A percentile compares a stretch with the other conserved stretches of the same genome.
These are phyloP conservation scores for Diarsia rubi DNA, from an alignment of 2,888 invertebrate genomes.

Conservation along the genomic window DNA sequence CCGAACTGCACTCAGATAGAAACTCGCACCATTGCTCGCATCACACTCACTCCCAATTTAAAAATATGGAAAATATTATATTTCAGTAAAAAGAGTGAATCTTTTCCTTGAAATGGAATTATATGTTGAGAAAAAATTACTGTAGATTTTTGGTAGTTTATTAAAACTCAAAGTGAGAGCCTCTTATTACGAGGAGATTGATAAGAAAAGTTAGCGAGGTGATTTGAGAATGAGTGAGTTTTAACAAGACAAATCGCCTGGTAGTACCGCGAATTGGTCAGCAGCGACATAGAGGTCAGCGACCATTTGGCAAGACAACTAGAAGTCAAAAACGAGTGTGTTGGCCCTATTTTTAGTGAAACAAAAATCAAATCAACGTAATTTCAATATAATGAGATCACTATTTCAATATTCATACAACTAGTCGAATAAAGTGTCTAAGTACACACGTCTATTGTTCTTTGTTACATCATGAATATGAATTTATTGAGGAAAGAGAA, in stretches of 20 bases:
- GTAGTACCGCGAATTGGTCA: slow-evolving; percentile 61
- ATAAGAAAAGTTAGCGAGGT: slow-evolving; percentile 6
- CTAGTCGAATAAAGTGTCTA: slow-evolving; percentile 61
- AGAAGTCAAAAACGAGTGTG: slow-evolving; percentile 82
- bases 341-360: slow-evolving; percentile 78
- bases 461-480: slow-evolving; percentile 79
- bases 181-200: neutral
- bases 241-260: slow-evolving; percentile 21
- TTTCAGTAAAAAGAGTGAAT: neutral
- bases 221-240: slow-evolving; percentile 31
- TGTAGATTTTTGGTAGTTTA: neutral
- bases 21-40: neutral
- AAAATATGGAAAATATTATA: too few relatives aligned
- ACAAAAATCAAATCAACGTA: slow-evolving; percentile 63
- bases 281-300: slow-evolving; percentile 55
- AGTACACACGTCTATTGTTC: slow-evolving; percentile 54
- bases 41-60: neutral
- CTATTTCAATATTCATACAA: slow-evolving; percentile 58
- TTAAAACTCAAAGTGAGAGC: too few relatives aligned
- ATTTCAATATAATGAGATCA: slow-evolving; percentile 69
- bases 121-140: neutral
- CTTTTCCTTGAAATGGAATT: neutral
- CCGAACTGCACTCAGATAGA: slow-evolving; percentile 2
- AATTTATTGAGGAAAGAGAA: slow-evolving; percentile 66
- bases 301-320: slow-evolving; percentile 77